Base-by-base conservation (phyloP, 2,888 invertebrate species). In the Zygaena filipendulae region DNA sequence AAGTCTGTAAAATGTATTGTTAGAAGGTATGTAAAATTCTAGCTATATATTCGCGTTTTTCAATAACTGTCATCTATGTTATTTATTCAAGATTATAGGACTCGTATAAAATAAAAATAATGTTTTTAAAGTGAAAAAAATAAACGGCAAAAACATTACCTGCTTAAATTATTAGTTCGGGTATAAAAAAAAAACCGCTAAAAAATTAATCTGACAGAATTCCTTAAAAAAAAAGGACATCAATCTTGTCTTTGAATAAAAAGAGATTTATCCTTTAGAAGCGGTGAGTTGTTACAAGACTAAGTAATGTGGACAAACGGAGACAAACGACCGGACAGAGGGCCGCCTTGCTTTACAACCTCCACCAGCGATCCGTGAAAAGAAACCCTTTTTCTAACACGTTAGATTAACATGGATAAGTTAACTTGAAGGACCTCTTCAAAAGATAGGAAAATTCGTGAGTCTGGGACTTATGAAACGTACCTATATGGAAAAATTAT, bases 351-450 rank as follows among this genome's bases (percentile, higher is more conserved):
- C 43, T 47, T 39, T 39, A 33, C 36, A 36, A 43, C 35, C 4
- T 38, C 43, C 39, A 36, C 36, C 43, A 47, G 43, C 51, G 49
- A 50, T 44, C 52, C 66, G 62, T 66, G 61, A 60, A 70, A 70
- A 62, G 66, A 69, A 69, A 69, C 66, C 72, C 69, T 66, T 71
- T 67, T 60, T 55, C 42, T 45, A 32, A 32, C 18, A 42, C 38
- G 51, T 33, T 40, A 27, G 33, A 22, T 12, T 28, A 34, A n/a
- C 46, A 36, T 52, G 49, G 62, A 60, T 33, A 43, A 6, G 16
- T 16, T 7, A 4, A 16, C 7, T 16, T 16, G 16, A n/a, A 25
- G 9, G n/a, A 7, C 18, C 3, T 20, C 11, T 21, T 16, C 3
- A 14, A 14, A 4, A 2, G 2, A 28, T 9, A 13, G 11, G 24